Percentiles rank a stretch among this genome's conserved stretches.
phyloP scores from a whole-genome alignment of 2,888 invertebrate genomes.

The Cerastis rubricosa region DNA sequence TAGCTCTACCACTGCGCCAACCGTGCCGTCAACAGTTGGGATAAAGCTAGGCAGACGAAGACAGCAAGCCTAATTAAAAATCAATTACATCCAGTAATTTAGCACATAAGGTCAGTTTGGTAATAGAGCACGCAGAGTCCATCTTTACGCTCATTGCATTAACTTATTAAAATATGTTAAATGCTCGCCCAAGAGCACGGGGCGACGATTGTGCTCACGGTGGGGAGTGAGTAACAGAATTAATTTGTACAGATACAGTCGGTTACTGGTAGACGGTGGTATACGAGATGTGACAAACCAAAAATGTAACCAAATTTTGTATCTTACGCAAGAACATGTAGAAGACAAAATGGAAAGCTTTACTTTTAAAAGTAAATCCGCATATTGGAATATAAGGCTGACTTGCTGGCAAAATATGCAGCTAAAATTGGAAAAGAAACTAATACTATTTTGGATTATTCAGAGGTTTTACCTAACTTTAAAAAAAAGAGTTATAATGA shows the following conservation, averaged over 20 bases:
- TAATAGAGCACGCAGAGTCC: constrained; percentile 39
- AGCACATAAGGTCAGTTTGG: constrained; percentile 8
- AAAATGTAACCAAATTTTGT: neutral
- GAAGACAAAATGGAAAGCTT: neutral
- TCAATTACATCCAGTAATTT: constrained; percentile 7
- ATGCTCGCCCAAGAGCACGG: constrained; percentile 54
- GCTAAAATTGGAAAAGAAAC: too few relatives aligned
- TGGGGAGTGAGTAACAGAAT: constrained; percentile 68
- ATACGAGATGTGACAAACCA: constrained; percentile 22
- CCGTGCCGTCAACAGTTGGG: too few relatives aligned
- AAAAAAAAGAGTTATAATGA: too few relatives aligned
- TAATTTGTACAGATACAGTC: constrained; percentile 67
- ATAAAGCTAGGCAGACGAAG: too few relatives aligned
- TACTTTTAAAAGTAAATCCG: neutral
- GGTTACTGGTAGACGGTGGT: constrained; percentile 45
- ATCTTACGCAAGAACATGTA: neutral
- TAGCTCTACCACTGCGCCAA: too few relatives aligned
- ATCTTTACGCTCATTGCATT: constrained; percentile 48
- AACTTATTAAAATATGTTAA: constrained; percentile 59
- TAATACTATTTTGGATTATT: too few relatives aligned
- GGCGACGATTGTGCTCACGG: constrained; percentile 66
- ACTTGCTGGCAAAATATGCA: too few relatives aligned
- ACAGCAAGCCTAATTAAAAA: constrained; percentile 22
- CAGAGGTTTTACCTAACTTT: too few relatives aligned
- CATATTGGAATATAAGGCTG: too few relatives aligned